These are phyloP conservation scores for Rhea americana DNA, from an alignment of 2,113 vertebrate species.

Conservation along the genomic window DNA sequence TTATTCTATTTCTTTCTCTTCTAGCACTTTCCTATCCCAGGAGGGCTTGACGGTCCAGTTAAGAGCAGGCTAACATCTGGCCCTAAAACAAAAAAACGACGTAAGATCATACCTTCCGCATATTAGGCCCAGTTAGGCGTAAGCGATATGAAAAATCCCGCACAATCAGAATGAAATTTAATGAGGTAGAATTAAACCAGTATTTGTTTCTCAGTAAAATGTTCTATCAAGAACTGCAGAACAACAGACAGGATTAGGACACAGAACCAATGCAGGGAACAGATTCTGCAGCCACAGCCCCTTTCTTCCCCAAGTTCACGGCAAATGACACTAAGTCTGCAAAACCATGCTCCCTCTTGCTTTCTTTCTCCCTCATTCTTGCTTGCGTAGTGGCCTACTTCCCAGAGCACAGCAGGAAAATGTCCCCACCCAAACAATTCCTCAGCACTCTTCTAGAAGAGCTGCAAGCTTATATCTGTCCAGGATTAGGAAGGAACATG, in stretches of 20 bases:
- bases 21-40: not conserved
- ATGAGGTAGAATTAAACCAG: not conserved
- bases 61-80: not conserved
- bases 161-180: fast-evolving
- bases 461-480: not conserved
- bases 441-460: not conserved
- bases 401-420: not conserved
- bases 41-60: not conserved
- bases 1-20: not conserved
- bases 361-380: not conserved
- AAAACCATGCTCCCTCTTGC: not conserved
- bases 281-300: fast-evolving
- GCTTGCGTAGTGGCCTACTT: not conserved
- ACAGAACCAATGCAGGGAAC: fast-evolving
- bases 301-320: not conserved
- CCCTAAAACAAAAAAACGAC: not conserved
- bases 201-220: not conserved
- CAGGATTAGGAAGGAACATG: not conserved
- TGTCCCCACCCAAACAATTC: not conserved
- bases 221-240: not conserved
- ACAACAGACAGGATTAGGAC: not conserved
- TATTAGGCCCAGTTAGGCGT: not conserved
- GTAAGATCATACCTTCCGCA: fast-evolving
- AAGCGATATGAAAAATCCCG: not conserved
- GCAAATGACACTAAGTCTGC: not conserved